Evolutionary conservation across 1,140 invertebrate species (phyloP).

Genomic region (Palaemon carinicauda): DNA sequence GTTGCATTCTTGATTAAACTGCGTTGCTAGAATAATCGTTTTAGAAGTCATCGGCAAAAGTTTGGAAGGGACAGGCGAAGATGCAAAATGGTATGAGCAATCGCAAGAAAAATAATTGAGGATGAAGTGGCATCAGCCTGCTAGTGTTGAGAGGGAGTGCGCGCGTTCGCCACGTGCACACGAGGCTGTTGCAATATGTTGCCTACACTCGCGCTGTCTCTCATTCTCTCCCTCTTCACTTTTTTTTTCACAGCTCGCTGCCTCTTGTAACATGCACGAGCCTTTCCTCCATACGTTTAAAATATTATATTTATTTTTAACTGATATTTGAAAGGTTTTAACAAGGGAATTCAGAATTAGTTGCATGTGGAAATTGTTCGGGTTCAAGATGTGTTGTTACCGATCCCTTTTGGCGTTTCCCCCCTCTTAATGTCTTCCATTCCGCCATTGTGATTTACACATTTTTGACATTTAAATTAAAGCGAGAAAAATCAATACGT

Average conservation of each 20-base stretch:
- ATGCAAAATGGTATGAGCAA: not conserved
- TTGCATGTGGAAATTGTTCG: too few species aligned
- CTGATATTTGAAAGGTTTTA: too few species aligned
- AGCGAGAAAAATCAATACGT: slow-evolving; percentile 37
- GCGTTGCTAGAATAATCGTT: too few species aligned
- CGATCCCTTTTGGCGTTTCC: not conserved
- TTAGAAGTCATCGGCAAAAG: too few species aligned
- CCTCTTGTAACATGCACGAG: not conserved
- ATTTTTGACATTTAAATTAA: slow-evolving; percentile 55
- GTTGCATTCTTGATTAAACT: too few species aligned
- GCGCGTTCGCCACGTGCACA: slow-evolving; percentile 32
- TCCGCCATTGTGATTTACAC: slow-evolving; percentile 37
- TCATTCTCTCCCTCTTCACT: not conserved
- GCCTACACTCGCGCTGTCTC: not conserved
- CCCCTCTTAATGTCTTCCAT: not conserved
- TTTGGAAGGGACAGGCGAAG: not conserved
- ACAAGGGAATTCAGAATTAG: too few species aligned
- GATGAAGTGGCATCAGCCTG: not conserved
- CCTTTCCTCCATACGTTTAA: too few species aligned
- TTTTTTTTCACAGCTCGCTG: not conserved
- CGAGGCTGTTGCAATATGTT: slow-evolving; percentile 44
- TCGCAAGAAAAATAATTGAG: not conserved
- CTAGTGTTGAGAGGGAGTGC: not conserved
- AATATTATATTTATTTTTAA: not conserved
- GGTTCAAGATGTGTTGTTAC: not conserved